phyloP scores from a whole-genome alignment of 1,140 invertebrate genomes.

The Sycophaga agraensis region DNA sequence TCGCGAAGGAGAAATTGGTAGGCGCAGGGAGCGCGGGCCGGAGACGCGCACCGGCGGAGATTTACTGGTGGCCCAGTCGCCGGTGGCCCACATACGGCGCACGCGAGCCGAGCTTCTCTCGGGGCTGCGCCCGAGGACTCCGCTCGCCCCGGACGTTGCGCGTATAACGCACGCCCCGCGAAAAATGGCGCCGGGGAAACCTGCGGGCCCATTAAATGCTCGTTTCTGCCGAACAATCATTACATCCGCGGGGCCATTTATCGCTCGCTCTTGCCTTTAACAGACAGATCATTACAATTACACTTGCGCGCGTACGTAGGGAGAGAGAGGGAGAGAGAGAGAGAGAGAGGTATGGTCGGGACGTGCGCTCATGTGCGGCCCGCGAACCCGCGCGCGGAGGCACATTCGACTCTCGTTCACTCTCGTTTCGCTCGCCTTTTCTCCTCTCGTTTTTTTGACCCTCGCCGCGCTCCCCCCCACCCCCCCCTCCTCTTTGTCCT shows the following conservation, averaged over 20 bases:
- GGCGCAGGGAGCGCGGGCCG: neutral
- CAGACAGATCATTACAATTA: slow-evolving; percentile 22
- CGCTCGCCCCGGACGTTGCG: neutral
- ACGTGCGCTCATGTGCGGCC: no score
- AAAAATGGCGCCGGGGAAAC: slow-evolving; percentile 12
- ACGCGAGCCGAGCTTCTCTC: no score
- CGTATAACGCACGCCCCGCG: no score
- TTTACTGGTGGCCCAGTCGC: neutral
- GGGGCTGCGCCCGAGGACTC: neutral
- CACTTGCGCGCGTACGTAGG: neutral
- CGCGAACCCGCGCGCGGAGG: slow-evolving; percentile 16
- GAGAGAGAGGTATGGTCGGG: no score
- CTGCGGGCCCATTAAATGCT: slow-evolving; percentile 20
- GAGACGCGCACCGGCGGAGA: no score
- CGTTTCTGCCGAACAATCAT: slow-evolving; percentile 28
- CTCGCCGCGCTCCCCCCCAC: no score
- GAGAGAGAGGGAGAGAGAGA: no score
- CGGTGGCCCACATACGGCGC: slow-evolving; percentile 3
- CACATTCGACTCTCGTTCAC: slow-evolving; percentile 3
- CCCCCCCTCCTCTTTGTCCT: no score
- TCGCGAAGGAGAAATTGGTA: neutral
- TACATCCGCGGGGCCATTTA: slow-evolving; percentile 22
- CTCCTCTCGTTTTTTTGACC: no score
- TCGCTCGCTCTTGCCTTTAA: slow-evolving; percentile 19
- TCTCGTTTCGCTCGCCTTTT: neutral